Conservation (phyloP, 2,888 invertebrate genomes). For the Rhagium mordax region DNA sequence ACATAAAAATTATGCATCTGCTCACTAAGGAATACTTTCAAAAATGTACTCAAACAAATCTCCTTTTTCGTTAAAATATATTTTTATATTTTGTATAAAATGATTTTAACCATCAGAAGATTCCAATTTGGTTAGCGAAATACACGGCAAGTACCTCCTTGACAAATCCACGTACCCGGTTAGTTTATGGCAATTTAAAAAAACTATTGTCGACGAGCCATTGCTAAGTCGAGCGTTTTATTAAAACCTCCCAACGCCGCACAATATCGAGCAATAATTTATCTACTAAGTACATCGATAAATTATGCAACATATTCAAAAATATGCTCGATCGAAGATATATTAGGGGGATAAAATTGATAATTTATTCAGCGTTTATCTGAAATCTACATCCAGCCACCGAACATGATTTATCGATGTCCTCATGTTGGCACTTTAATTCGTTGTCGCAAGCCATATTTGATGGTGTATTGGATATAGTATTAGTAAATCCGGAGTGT, state of each 20-base stretch:
- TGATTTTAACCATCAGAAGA: no score
- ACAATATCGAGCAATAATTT: conserved; percentile 17
- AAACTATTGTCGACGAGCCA: background rate
- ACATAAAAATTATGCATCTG: no score
- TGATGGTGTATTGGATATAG: conserved; percentile 14
- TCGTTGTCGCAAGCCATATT: background rate
- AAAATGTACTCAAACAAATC: no score
- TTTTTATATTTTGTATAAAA: no score
- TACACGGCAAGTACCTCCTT: no score
- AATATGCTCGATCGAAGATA: conserved; percentile 31
- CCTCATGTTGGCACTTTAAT: conserved; percentile 24
- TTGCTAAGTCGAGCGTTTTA: background rate
- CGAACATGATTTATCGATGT: conserved; percentile 34
- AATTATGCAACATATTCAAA: conserved; percentile 29
- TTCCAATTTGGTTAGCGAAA: no score
- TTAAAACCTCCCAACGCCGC: conserved; percentile 18
- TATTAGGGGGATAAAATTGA: conserved; percentile 33
- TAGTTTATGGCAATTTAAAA: no score
- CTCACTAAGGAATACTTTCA: no score
- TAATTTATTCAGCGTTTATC: conserved; percentile 37
- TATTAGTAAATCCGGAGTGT: conserved; percentile 7
- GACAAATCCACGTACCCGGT: no score
- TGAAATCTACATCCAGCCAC: conserved; percentile 28
- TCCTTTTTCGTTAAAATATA: no score
- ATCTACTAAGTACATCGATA: conserved; percentile 23